Percentiles rank a stretch among this genome's conserved stretches.
Evolutionary conservation across 2,888 invertebrate genomes (phyloP).

Genomic region (Halocaridina rubra): DNA sequence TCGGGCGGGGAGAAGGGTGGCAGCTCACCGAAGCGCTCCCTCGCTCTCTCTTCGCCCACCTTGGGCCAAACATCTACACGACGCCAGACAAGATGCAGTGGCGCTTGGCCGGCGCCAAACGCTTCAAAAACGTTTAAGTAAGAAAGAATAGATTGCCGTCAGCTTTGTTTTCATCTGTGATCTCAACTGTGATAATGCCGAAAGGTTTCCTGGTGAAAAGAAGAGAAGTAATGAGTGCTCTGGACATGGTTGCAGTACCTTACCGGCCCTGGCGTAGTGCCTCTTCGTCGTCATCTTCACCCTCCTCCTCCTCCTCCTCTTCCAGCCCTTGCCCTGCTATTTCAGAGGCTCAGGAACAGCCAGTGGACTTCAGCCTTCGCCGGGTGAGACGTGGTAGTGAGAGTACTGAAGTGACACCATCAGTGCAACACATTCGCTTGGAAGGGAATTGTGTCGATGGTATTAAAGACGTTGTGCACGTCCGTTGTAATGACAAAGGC

Average conservation of each 20-base stretch:
- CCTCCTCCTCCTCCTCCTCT: background rate
- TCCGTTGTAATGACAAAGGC: slow-evolving; percentile 35
- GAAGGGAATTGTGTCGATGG: slow-evolving; percentile 36
- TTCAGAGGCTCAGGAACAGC: slow-evolving; percentile 47
- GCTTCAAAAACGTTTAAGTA: too few species aligned
- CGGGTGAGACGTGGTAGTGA: slow-evolving; percentile 30
- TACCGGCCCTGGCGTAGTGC: slow-evolving; percentile 40
- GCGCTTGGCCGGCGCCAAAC: slow-evolving; percentile 52
- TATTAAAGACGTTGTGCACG: slow-evolving; percentile 36
- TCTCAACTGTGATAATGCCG: slow-evolving; percentile 62
- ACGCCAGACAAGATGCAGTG: slow-evolving; percentile 46
- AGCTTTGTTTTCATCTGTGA: slow-evolving; percentile 59
- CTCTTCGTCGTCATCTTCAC: background rate
- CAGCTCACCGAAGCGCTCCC: too few species aligned
- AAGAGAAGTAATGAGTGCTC: slow-evolving; percentile 58
- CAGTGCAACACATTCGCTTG: slow-evolving; percentile 10
- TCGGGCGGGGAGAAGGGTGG: too few species aligned
- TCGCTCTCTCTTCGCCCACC: background rate
- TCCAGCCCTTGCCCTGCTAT: background rate
- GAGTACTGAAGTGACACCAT: background rate
- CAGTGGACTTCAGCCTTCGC: slow-evolving; percentile 62
- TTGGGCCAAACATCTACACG: too few species aligned
- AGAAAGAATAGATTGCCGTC: too few species aligned
- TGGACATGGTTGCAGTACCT: slow-evolving; percentile 42
- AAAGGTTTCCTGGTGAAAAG: slow-evolving; percentile 61